phyloP scores from a whole-genome alignment of 2,888 invertebrate genomes.

The Patella ulyssiponensis region DNA sequence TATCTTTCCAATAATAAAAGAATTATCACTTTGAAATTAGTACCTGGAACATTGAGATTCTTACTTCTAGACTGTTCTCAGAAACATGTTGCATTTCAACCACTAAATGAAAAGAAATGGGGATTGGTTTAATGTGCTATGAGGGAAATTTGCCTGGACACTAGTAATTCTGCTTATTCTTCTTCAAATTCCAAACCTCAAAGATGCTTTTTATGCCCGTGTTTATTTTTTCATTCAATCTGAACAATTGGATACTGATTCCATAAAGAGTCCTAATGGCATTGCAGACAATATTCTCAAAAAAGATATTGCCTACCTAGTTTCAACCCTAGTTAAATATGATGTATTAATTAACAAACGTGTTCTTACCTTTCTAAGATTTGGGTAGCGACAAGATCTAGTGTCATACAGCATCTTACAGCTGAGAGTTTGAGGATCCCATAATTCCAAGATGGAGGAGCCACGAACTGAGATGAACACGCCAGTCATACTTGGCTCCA shows the following conservation, averaged over 20 bases:
- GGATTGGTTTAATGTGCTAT: not conserved
- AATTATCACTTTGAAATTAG: not conserved
- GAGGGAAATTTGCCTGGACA: not conserved
- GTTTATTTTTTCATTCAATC: not conserved
- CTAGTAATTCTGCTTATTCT: not conserved
- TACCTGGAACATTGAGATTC: too few relatives aligned
- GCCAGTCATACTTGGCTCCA: constrained; percentile 70
- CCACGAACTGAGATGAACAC: constrained; percentile 74
- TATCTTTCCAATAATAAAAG: not conserved
- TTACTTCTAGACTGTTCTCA: too few relatives aligned
- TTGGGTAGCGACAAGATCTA: constrained; percentile 63
- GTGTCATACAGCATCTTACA: constrained; percentile 75
- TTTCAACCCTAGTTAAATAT: too few relatives aligned
- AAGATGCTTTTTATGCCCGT: too few relatives aligned
- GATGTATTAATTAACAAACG: not conserved
- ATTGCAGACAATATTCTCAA: too few relatives aligned
- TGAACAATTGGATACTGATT: not conserved
- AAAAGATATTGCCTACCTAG: too few relatives aligned
- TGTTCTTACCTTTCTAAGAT: constrained; percentile 60
- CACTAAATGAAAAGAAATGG: not conserved
- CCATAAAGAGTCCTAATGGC: too few relatives aligned
- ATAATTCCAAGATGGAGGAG: constrained; percentile 74
- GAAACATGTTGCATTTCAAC: too few relatives aligned
- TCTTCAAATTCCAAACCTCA: not conserved
- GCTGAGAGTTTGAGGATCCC: constrained; percentile 72